These are phyloP conservation scores for Mimumesa dahlbomi DNA, from an alignment of 2,888 invertebrate genomes.

Conservation along the genomic window DNA sequence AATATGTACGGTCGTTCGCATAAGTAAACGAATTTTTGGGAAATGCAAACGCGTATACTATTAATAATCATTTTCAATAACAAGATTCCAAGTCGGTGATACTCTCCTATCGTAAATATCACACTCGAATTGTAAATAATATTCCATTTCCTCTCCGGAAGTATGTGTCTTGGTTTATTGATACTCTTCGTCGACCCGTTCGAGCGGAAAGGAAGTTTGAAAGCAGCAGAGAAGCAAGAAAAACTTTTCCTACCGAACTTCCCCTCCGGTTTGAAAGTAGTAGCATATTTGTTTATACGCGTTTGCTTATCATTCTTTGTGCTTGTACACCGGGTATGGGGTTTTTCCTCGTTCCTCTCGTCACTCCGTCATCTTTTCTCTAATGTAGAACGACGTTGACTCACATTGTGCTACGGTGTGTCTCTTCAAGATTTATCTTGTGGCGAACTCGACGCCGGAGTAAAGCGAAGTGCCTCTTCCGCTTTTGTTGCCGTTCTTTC, in stretches of 20 bases:
- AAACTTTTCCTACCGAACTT: neutral
- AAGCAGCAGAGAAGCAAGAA: neutral
- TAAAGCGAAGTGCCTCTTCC: constrained; percentile 26
- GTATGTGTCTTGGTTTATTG: neutral
- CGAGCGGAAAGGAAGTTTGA: neutral
- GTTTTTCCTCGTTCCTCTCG: neutral
- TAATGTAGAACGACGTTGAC: constrained; percentile 5
- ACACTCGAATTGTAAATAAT: no score
- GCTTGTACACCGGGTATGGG: no score
- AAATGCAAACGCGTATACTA: no score
- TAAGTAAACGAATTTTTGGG: no score
- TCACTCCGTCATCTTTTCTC: neutral
- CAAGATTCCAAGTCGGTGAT: no score
- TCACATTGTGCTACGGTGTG: neutral
- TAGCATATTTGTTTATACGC: constrained; percentile 22
- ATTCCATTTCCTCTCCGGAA: no score
- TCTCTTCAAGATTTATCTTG: constrained; percentile 10
- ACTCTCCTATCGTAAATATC: no score
- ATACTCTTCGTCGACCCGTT: neutral
- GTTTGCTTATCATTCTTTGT: neutral
- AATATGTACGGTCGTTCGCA: no score
- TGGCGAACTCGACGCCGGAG: constrained; percentile 15
- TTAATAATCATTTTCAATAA: no score
- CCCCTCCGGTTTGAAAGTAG: neutral
- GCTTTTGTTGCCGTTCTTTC: constrained; percentile 17